Conservation (phyloP, 1,140 invertebrate species). For the Ctenoplectra terminalis region DNA sequence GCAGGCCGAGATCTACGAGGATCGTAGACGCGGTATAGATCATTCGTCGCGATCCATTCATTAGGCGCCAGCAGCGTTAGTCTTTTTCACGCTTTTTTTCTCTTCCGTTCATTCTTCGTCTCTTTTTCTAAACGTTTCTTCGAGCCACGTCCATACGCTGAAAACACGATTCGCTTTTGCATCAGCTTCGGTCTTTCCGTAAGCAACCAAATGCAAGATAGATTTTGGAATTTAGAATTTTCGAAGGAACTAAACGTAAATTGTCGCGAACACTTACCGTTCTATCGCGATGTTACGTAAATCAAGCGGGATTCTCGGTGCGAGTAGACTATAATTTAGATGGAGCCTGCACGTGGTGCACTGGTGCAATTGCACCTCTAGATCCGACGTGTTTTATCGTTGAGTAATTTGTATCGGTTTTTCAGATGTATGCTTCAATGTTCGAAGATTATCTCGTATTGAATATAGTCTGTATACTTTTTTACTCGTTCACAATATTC, state of each 20-base stretch:
- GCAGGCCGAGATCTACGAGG: constrained; percentile 57
- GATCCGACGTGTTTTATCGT: background rate
- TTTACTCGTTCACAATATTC: background rate
- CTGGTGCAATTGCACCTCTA: too few relatives aligned
- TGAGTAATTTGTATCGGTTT: constrained; percentile 1
- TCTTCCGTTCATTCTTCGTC: too few relatives aligned
- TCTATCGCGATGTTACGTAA: constrained; percentile 41
- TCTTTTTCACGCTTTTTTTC: too few relatives aligned
- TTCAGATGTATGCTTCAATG: background rate
- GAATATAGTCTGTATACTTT: background rate
- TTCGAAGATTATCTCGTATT: background rate
- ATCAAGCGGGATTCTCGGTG: constrained; percentile 35
- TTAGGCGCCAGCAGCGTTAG: constrained; percentile 1
- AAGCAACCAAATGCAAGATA: too few relatives aligned
- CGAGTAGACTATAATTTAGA: constrained; percentile 30
- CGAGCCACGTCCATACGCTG: background rate
- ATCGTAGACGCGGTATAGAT: constrained; percentile 63
- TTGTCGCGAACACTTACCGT: constrained; percentile 27
- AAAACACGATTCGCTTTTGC: background rate
- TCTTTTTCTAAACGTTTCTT: background rate
- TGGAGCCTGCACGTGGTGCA: background rate
- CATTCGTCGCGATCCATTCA: constrained; percentile 55
- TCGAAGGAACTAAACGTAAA: constrained; percentile 24
- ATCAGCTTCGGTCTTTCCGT: too few relatives aligned
- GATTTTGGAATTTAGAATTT: too few relatives aligned